A percentile compares a stretch with the other conserved stretches of the same genome.
Evolutionary conservation across 2,888 invertebrate genomes (phyloP).

Genomic region (Hydroisotoma schaefferi): DNA sequence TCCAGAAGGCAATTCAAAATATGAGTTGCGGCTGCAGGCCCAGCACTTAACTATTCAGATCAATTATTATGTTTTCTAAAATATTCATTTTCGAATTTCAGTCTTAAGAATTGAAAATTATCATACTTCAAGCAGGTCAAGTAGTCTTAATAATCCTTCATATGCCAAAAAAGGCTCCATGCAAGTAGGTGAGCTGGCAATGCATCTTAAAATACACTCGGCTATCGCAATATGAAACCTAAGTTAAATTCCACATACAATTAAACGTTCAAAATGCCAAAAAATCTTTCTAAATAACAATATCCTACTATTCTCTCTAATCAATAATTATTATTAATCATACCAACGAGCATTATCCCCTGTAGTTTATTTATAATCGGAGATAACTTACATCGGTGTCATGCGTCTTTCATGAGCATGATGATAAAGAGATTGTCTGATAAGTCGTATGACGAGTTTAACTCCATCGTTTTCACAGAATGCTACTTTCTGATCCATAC

Average conservation of each 20-base stretch:
- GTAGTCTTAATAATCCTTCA: conserved; percentile 41
- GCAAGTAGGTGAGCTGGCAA: conserved; percentile 33
- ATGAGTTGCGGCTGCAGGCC: conserved; percentile 31
- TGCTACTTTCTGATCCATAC: conserved; percentile 27
- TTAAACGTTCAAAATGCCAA: neutral
- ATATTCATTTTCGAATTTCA: conserved; percentile 2
- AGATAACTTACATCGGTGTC: conserved; percentile 35
- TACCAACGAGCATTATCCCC: neutral
- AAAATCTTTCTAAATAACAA: neutral
- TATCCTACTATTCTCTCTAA: neutral
- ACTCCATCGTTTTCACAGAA: conserved; percentile 36
- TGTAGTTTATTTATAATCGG: neutral
- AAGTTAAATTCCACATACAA: neutral
- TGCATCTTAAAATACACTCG: conserved; percentile 37
- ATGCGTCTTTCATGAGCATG: conserved; percentile 34
- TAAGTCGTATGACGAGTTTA: conserved; percentile 33
- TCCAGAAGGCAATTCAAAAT: conserved; percentile 38
- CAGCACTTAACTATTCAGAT: conserved; percentile 28
- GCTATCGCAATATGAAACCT: conserved; percentile 39
- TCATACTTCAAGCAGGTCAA: conserved; percentile 43
- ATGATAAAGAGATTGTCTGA: conserved; percentile 31
- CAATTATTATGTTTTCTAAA: neutral
- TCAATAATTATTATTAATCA: neutral
- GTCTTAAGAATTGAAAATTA: neutral
- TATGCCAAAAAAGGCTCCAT: conserved; percentile 37